Conservation (phyloP, 1,140 invertebrate species). For the Rhyzopertha dominica region DNA sequence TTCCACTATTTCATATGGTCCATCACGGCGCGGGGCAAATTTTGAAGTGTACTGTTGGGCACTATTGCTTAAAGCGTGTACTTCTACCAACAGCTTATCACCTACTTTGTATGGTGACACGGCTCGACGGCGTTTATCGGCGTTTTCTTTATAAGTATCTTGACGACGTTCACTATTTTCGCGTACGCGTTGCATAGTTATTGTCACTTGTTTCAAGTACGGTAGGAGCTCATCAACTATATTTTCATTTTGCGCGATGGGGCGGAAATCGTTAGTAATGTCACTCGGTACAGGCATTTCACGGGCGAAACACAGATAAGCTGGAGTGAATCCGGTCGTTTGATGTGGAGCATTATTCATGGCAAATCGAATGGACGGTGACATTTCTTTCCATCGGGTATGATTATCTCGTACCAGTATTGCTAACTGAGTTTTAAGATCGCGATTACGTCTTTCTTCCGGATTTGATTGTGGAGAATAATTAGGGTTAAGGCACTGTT, state of each 20-base stretch:
- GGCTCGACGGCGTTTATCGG: too few species aligned
- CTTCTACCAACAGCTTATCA: too few species aligned
- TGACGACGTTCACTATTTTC: too few species aligned
- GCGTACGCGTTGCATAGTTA: too few species aligned
- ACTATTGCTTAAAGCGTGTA: too few species aligned
- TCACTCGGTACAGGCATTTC: conserved; percentile 30
- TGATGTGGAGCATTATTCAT: conserved; percentile 43
- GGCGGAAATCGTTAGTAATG: conserved; percentile 29
- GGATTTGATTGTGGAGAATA: conserved; percentile 44
- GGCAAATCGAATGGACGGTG: conserved; percentile 43
- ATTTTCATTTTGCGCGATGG: conserved; percentile 29
- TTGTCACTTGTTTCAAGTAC: too few species aligned
- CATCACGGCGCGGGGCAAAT: too few species aligned
- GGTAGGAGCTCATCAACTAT: conserved; percentile 33
- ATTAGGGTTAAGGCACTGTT: conserved; percentile 36
- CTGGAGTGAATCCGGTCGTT: conserved; percentile 44
- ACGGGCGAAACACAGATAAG: conserved; percentile 39
- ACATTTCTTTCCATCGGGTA: conserved; percentile 35
- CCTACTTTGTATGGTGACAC: too few species aligned
- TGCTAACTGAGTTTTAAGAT: conserved; percentile 42
- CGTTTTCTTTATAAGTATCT: too few species aligned
- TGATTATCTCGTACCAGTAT: conserved; percentile 38
- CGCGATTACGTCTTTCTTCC: conserved; percentile 42
- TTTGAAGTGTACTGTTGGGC: too few species aligned
- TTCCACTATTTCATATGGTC: too few species aligned